Conservation (phyloP, 1,140 invertebrate genomes). For the Zaprionus africanus region DNA sequence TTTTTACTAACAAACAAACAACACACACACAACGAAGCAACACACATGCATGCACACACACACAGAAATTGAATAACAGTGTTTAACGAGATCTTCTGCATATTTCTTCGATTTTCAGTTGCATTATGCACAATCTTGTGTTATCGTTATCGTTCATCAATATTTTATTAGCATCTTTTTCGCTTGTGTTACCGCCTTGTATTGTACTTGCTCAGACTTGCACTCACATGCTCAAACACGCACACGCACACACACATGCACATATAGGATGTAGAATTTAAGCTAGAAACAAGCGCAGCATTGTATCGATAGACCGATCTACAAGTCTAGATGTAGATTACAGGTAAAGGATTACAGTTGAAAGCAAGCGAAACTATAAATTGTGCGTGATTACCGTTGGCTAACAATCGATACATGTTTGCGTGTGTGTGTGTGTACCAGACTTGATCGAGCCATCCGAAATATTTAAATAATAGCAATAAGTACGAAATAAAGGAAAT, state of each 20-base stretch:
- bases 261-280: neutral
- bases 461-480: neutral
- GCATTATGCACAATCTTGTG: neutral
- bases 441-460: neutral
- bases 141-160: neutral
- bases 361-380: constrained; percentile 16
- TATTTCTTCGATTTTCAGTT: constrained; percentile 7
- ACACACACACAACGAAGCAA: constrained; percentile 19
- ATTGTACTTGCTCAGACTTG: constrained; percentile 26
- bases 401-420: constrained; percentile 33
- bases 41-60: constrained; percentile 18
- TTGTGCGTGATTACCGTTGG: constrained; percentile 27
- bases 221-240: constrained; percentile 3
- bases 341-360: constrained; percentile 8
- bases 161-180: neutral
- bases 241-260: constrained; percentile 16
- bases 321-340: neutral
- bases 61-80: constrained; percentile 2
- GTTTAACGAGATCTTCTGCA: neutral
- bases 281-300: constrained; percentile 57
- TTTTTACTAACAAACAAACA: constrained; percentile 12
- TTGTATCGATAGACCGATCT: neutral
- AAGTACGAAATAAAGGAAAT: neutral
- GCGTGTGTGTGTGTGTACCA: constrained; percentile 20
- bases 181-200: neutral